Evolutionary conservation across 2,113 vertebrate species (phyloP).

Genomic region (Carlito syrichta): DNA sequence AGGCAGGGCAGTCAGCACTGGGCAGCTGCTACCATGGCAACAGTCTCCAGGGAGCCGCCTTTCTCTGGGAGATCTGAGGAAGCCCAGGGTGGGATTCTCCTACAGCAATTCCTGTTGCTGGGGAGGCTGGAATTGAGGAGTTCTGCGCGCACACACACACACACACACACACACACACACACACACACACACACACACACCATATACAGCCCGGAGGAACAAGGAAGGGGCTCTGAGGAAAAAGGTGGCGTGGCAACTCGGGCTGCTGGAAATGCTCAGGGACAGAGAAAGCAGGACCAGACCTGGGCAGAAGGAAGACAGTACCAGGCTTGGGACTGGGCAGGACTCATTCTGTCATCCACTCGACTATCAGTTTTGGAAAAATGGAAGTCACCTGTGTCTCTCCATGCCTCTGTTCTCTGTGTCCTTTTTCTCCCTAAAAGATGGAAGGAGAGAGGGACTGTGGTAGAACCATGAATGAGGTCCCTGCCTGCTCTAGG

Average conservation of each 20-base stretch:
- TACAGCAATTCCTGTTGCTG: neutral
- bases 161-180: neutral
- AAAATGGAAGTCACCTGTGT: neutral
- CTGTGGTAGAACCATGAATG: neutral
- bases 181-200: neutral
- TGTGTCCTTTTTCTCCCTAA: neutral
- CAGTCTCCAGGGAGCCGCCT: neutral
- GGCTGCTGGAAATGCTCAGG: neutral
- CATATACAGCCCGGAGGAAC: neutral
- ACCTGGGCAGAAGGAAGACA: neutral
- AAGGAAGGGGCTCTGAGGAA: neutral
- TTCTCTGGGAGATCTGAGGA: neutral
- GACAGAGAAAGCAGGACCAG: neutral
- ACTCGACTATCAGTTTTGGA: neutral
- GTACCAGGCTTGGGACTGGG: neutral
- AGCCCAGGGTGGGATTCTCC: neutral
- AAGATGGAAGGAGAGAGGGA: neutral
- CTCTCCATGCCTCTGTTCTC: neutral
- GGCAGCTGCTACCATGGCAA: slow-evolving; percentile 30
- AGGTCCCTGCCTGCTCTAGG: neutral
- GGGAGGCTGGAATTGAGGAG: neutral
- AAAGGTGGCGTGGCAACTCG: neutral
- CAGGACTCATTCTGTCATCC: neutral
- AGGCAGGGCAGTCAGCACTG: neutral
- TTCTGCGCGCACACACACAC: neutral